Base-by-base conservation (phyloP, 1,140 invertebrate genomes). In the Tribolium castaneum region DNA sequence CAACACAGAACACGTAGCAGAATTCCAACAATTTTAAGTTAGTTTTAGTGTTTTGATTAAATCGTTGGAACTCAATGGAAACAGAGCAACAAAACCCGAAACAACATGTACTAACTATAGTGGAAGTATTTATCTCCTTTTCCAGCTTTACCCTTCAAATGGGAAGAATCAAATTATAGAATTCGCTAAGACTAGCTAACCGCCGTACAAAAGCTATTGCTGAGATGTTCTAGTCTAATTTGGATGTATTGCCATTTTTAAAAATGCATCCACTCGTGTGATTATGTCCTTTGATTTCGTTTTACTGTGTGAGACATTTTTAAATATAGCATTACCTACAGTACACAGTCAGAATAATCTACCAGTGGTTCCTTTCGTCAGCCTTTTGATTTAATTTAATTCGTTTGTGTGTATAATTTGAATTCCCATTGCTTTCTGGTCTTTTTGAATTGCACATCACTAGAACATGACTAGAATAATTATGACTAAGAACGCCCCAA, bases 311-410 rank as follows among this genome's bases (percentile, higher is more conserved):
- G n/a, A n/a, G 10, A 30, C 12, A 12, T 30, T 66, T 66, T 34
- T 66, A 66, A 66, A 66, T 39, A 66, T 66, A 66, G 25, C 59
- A 34, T 35, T 66, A 66, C 59, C 59, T 66, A 66, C 59, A 66
- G 59, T 66, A 66, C 59, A 66, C 59, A 10, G 12, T 66, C 30
- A 66, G 30, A 66, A 66, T 66, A 13, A 39, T 14, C 13, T 66
- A 66, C 25, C 25, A 22, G 12, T 66, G 59, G 59, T 66, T 66
- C 59, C 59, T 13, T 59, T 66, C 59, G 1, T 66, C 59, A 66
- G 59, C 59, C 59, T 66, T 66, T 66, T 66, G 7, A 66, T 13
- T 66, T 1, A 19, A 19, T 19, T 66, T 59, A 12, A 66, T 66
- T 66, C 59, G 13, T 66, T 12, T 66, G 59, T 35, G 30, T 66